Base-by-base conservation (phyloP, 2,797 vertebrate species). In the Mormyrops boulengeri region DNA sequence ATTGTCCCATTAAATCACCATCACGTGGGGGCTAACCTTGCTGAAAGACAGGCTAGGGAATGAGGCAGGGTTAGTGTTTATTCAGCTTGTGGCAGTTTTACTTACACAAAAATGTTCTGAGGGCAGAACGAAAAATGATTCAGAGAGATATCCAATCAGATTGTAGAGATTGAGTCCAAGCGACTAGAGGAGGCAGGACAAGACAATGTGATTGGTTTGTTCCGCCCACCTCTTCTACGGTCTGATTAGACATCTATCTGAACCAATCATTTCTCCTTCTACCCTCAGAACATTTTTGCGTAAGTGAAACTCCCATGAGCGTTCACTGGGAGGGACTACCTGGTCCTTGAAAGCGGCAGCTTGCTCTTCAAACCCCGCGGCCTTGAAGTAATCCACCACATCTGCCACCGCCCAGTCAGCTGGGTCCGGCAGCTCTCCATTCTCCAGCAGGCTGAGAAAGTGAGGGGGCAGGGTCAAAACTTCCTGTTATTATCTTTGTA, bases 301-400 rank as follows among this genome's bases (percentile, higher is more conserved):
- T 62, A 62, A 62, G 60, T 62, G 26, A 62, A 62, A 60, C 57
- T 60, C 8, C 57, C 57, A 57, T 57, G 6, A 57, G 5, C 0
- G 6, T 60, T 60, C 55, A 26, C 60, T 26, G 60, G 8, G 60
- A 4, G 8, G 57, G 55, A 57, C 53, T 94, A 99, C 98, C 98
- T 99, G 98, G 94, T 99, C 98, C 93, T 98, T 97, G 93, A 99
- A 99, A 93, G 97, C 98, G 2, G 66, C 96, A 90, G 98, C 98
- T 95, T 99, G 98, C 93, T 99, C 98, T 93, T 99, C 98, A 91
- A 99, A 99, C 94, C 98, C 98, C 62, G 96, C 98, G 66, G 97
- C 97, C 95, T 97, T 98, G 94, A 99, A 99, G 93, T 99, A 99
- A 95, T 98, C 97, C 93, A 99, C 98, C 2, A 99, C 98, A 80